Evolutionary conservation across 2,888 invertebrate genomes (phyloP), one percentile per base, ranked within the genome.

Genomic region (Elmis aenea): DNA sequence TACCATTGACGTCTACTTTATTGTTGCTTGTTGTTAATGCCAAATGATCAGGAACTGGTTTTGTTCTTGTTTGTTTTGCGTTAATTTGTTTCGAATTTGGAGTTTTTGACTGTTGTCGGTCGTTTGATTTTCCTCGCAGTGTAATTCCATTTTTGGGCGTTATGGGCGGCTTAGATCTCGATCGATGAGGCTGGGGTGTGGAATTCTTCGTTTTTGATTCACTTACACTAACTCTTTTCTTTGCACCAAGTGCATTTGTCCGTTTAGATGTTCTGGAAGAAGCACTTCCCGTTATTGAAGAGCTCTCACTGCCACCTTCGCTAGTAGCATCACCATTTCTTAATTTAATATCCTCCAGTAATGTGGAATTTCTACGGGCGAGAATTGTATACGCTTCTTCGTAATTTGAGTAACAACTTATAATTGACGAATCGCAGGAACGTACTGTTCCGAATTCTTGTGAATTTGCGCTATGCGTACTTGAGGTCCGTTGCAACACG

Each of bases 271-370:
- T 58, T 38, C 57, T 57, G 2, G 66, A 55, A 2, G 56, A 54
- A 5, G 51, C 47, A 3, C 55, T 58, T 5, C 74, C 74, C 2
- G 81, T 76, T 18, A 85, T 65, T 0, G 85, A 85, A 0, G 85
- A 85, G 61, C 85, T 86, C 57, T 87, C 87, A 50, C 86, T 86
- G 27, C 86, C 86, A 46, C 77, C 79, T 52, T 81, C 81, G 57
- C 80, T 80, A 30, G 77, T 78, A 23, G 73, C 71, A 46, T 74
- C 75, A 1, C 72, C 72, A 5, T 42, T 38, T 20, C 63, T 52
- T 34, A 60, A 48, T 11, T 61, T 59, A 34, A 67, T 64, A 48
- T 67, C 64, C 45, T 66, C 66, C 6, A 67, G 49, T 22, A 63
- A 52, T 4, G 62, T 64, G 3, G 68, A 68, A 48, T 64, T 69